Conservation (phyloP, 2,888 invertebrate genomes). For the Perithous albicinctus region DNA sequence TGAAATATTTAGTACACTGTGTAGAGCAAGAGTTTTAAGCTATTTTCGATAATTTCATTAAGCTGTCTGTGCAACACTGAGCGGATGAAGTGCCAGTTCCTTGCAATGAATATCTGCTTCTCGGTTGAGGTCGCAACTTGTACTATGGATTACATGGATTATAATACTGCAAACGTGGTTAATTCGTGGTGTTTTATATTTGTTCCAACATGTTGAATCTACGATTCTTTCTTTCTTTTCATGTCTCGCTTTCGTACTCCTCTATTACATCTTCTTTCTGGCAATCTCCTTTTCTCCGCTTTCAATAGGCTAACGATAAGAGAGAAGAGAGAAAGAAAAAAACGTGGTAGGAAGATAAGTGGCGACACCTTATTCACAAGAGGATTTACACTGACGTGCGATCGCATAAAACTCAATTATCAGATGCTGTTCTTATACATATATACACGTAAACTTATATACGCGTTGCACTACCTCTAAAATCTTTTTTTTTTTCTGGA, state of each 20-base stretch:
- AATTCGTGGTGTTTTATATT: constrained; percentile 1
- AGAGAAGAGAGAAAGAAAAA: not conserved
- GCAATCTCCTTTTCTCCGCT: constrained; percentile 22
- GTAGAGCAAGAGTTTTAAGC: too few species aligned
- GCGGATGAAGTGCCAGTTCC: not conserved
- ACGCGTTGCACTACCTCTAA: not conserved
- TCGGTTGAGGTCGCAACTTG: not conserved
- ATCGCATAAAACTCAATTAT: constrained; percentile 81
- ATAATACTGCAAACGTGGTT: not conserved
- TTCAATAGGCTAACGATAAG: constrained; percentile 22
- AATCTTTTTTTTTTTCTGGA: not conserved
- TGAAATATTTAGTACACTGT: not conserved
- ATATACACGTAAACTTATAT: not conserved
- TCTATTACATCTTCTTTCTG: constrained; percentile 1
- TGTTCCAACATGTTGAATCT: constrained; percentile 5
- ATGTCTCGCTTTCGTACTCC: constrained; percentile 8
- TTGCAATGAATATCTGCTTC: not conserved
- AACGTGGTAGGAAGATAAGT: constrained; percentile 72
- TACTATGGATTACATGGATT: constrained; percentile 26
- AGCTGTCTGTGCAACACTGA: not conserved
- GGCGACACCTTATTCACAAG: constrained; percentile 73
- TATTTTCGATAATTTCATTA: not conserved
- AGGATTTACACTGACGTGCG: constrained; percentile 79
- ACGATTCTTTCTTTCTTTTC: not conserved
- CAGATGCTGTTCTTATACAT: constrained; percentile 70